Base-by-base conservation (phyloP, 2,113 vertebrate species). In the Muntiacus reevesi region DNA sequence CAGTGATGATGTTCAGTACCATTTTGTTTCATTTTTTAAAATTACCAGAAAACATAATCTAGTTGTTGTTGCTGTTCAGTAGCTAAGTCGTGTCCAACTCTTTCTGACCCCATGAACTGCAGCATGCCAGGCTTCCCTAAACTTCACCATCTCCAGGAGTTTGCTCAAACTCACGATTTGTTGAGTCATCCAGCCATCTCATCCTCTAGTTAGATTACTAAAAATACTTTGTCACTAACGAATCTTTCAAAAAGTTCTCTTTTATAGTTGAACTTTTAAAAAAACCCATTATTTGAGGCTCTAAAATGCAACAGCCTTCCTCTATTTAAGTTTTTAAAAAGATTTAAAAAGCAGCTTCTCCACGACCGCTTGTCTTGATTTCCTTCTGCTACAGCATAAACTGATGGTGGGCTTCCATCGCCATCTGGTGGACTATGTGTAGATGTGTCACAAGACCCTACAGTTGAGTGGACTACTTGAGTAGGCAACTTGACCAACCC, bases 1-100 rank as follows among this genome's bases (percentile, higher is more conserved):
- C 17, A 36, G 1, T 59, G 7, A 25, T 96, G 36, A 25, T 96
- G 36, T 82, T 84, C 64, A 78, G 60, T 79, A 50, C 9, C 15
- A 62, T 71, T 78, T 92, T 83, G 52, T 60, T 89, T 92, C 40
- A n/a, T 88, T 71, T 71, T 40, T 36, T 17, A 0, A 30, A 40
- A 89, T 85, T 28, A 79, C 23, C n/a, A 47, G 50, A 90, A 95
- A 97, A 89, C 82, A 6, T 74, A 85, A 89, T 86, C n/a, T 93
- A 64, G 15, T 60, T 90, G 71, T 76, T 43, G 71, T 55, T 90
- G 12, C 23, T 27, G 12, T 43, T 76, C 12, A 43, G 71, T 43
- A 40, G 21, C 11, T 74, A 43, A 43, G 36, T 74, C 36, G 6
- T 74, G 67, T 74, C 36, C 71, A 43, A 25, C 71, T 74, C 21